A percentile compares a stretch with the other conserved stretches of the same genome.
Conservation (phyloP, 2,888 invertebrate species). For the Caenorhabditis virilis region DNA sequence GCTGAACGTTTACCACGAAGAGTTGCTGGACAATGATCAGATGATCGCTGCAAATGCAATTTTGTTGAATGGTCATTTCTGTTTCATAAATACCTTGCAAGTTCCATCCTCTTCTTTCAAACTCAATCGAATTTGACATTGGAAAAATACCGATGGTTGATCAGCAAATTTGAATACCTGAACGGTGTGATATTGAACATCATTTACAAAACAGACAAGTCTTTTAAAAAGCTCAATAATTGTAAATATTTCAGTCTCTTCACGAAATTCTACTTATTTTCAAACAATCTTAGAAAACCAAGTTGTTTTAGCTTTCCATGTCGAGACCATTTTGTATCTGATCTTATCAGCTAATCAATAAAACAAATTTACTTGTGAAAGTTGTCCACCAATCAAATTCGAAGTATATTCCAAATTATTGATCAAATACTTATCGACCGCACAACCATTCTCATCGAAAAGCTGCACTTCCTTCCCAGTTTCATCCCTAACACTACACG, state of each 20-base stretch:
- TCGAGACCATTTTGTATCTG: too few relatives aligned
- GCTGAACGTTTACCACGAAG: slow-evolving; percentile 55
- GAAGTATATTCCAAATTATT: slow-evolving; percentile 62
- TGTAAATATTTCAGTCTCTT: too few relatives aligned
- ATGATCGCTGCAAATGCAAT: slow-evolving; percentile 41
- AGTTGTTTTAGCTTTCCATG: too few relatives aligned
- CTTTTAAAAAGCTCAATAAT: too few relatives aligned
- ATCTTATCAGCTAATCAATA: neutral
- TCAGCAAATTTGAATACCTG: slow-evolving; percentile 67
- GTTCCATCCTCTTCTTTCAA: slow-evolving; percentile 57
- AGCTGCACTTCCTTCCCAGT: slow-evolving; percentile 58
- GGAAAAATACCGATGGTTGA: slow-evolving; percentile 62
- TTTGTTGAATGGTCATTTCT: neutral
- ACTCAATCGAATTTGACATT: slow-evolving; percentile 62
- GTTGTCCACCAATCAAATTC: slow-evolving; percentile 60
- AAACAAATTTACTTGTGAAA: slow-evolving; percentile 45
- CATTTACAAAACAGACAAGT: too few relatives aligned
- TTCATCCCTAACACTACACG: slow-evolving; percentile 61
- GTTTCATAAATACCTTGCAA: slow-evolving; percentile 33
- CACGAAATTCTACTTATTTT: too few relatives aligned
- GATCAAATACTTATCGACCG: slow-evolving; percentile 60
- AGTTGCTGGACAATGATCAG: slow-evolving; percentile 56
- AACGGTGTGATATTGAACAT: too few relatives aligned
- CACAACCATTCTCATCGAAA: slow-evolving; percentile 66
- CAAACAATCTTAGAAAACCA: too few relatives aligned